Evolutionary conservation across 2,888 invertebrate genomes (phyloP).

Genomic region (Glyphotaelius pellucidus): DNA sequence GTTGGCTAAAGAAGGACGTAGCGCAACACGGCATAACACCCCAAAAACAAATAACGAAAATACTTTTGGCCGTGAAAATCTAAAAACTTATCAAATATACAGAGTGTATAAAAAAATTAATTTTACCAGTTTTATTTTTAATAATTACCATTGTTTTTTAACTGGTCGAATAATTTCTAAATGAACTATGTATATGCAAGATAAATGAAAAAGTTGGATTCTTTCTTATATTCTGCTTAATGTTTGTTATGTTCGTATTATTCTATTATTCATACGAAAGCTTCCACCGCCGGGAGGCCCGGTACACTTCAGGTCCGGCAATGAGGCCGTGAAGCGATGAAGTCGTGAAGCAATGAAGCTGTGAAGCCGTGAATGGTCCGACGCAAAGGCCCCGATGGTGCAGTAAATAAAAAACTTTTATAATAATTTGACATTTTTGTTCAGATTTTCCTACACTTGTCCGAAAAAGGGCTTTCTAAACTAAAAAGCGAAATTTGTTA

Average conservation of each 20-base stretch:
- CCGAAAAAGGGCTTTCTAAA: conserved; percentile 8
- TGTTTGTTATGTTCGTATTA: neutral
- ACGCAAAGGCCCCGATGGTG: conserved; percentile 27
- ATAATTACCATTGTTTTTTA: neutral
- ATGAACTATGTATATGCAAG: neutral
- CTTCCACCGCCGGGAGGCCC: neutral
- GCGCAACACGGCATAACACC: too few species aligned
- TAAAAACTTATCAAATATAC: too few species aligned
- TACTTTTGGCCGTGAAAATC: too few species aligned
- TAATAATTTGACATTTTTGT: conserved; percentile 48
- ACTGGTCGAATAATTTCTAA: neutral
- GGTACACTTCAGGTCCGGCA: neutral
- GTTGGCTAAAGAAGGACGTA: too few species aligned
- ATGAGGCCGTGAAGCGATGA: neutral
- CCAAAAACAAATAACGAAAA: too few species aligned
- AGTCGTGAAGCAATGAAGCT: neutral
- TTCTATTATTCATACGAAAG: neutral
- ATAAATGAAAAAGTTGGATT: too few species aligned
- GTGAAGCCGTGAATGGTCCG: conserved; percentile 9
- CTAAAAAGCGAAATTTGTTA: conserved; percentile 5
- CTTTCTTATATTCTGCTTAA: neutral
- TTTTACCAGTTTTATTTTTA: too few species aligned
- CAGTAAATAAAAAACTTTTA: conserved; percentile 50
- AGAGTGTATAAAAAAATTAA: too few species aligned
- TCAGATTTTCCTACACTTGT: conserved; percentile 33